These are phyloP conservation scores for Pachymerium ferrugineum DNA, from an alignment of 2,888 invertebrate species.

Conservation along the genomic window DNA sequence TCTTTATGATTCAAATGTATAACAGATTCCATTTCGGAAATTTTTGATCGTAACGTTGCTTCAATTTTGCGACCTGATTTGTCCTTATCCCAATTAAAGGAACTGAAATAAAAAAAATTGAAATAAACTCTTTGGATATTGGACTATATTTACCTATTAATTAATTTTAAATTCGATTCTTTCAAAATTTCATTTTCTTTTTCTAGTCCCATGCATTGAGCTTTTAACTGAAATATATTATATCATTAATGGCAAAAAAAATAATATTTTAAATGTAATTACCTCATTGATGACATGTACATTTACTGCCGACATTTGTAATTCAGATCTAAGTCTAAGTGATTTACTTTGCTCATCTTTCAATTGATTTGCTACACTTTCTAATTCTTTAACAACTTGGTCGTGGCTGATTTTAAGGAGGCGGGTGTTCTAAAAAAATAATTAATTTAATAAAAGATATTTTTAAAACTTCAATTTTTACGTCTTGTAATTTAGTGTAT, in stretches of 20 bases:
- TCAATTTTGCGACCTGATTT: background rate
- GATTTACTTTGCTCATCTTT: slow-evolving; percentile 17
- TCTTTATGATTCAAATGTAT: background rate
- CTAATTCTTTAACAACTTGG: background rate
- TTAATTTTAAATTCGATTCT: slow-evolving; percentile 11
- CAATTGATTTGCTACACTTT: background rate
- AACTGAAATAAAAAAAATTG: background rate
- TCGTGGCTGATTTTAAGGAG: slow-evolving; percentile 2
- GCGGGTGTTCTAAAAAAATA: background rate
- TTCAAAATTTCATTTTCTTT: slow-evolving; percentile 16
- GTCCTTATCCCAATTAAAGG: background rate
- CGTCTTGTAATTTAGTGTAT: slow-evolving; percentile 27
- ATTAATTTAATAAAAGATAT: background rate
- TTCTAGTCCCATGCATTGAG: background rate
- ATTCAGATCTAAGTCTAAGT: background rate
- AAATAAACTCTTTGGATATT: background rate
- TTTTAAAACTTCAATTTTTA: background rate
- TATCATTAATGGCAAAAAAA: background rate
- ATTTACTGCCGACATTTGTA: background rate
- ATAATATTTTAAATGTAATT: background rate
- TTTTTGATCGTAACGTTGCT: background rate
- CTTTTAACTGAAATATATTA: background rate
- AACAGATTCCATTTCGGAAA: background rate
- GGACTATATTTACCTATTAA: background rate
- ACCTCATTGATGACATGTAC: background rate